Evolutionary conservation across 2,113 vertebrate genomes (phyloP).

Genomic region (Nibea coibor): DNA sequence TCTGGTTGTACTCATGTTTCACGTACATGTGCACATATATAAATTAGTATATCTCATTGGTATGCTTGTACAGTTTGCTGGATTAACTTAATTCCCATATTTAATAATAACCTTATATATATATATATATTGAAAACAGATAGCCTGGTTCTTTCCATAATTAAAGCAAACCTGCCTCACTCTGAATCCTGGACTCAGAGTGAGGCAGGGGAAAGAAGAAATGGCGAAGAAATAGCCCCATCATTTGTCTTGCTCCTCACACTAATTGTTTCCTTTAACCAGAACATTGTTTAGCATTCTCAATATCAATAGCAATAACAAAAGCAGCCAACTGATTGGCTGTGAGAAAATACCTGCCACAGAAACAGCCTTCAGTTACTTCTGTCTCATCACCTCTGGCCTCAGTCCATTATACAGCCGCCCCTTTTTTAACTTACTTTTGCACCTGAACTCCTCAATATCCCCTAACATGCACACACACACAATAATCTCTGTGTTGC

Average conservation of each 20-base stretch:
- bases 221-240: no score
- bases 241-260: background rate
- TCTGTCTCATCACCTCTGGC: background rate
- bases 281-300: background rate
- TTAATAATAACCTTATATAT: no score
- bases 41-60: background rate
- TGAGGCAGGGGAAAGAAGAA: no score
- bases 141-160: background rate
- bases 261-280: background rate
- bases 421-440: background rate
- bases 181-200: background rate
- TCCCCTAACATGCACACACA: background rate
- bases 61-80: background rate
- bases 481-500: background rate
- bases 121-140: no score
- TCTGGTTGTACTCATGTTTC: background rate
- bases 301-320: slow-evolving; percentile 2
- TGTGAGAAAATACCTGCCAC: background rate
- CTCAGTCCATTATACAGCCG: background rate
- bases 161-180: background rate
- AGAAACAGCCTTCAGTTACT: background rate
- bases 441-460: slow-evolving; percentile 7
- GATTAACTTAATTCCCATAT: no score
- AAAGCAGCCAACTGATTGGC: background rate
- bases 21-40: background rate